phyloP scores from a whole-genome alignment of 2,888 invertebrate species.

The Dryocosmus kuriphilus region DNA sequence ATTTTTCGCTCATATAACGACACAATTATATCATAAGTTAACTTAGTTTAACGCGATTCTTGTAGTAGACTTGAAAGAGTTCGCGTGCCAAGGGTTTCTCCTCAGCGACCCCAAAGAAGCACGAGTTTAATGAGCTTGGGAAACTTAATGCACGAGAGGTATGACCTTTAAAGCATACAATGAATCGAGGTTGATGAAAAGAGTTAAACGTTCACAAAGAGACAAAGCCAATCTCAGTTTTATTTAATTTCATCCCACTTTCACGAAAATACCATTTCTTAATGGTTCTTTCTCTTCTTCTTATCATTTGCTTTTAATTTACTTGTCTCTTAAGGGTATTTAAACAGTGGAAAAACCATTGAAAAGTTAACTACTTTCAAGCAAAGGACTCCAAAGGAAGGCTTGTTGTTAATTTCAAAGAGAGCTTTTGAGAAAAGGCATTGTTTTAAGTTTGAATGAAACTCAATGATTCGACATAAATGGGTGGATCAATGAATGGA shows the following conservation, averaged over 20 bases:
- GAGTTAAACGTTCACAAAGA: slow-evolving; percentile 3
- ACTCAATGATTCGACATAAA: not conserved
- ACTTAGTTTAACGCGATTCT: slow-evolving; percentile 44
- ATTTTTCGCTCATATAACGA: not conserved
- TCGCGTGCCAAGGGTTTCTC: slow-evolving; percentile 22
- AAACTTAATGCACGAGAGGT: slow-evolving; percentile 20
- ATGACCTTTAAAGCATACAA: slow-evolving; percentile 8
- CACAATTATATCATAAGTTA: slow-evolving; percentile 47
- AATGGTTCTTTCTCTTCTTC: not conserved
- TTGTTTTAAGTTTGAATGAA: not conserved
- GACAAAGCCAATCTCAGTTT: not conserved
- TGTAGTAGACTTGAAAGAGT: slow-evolving; percentile 21
- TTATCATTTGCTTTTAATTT: not conserved
- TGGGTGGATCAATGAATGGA: not conserved
- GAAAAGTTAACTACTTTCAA: not conserved
- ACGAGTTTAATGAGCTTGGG: slow-evolving; percentile 21
- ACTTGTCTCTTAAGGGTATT: slow-evolving; percentile 3
- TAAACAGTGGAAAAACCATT: not conserved
- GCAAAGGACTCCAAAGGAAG: not conserved
- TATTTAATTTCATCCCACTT: not conserved
- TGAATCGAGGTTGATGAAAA: slow-evolving; percentile 12
- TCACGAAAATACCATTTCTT: slow-evolving; percentile 11
- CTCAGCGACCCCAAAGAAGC: not conserved
- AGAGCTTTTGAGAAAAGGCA: not conserved
- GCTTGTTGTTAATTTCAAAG: not conserved